A percentile compares a stretch with the other conserved stretches of the same genome.
Evolutionary conservation across 2,797 vertebrate species (phyloP).

Genomic region (Vespertilio murinus): DNA sequence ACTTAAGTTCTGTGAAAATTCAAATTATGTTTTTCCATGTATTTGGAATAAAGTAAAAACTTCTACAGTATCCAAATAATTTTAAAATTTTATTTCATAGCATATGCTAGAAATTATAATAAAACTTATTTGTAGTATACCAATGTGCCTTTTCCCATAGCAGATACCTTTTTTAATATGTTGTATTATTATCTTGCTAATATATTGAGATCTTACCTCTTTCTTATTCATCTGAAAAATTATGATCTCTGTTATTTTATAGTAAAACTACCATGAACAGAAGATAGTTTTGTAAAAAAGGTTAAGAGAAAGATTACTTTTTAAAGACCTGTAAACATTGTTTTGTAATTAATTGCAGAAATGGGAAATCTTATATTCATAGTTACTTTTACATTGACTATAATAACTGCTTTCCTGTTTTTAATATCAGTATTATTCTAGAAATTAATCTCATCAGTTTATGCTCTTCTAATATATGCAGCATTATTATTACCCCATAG

Average conservation of each 20-base stretch:
- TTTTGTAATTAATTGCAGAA: conserved; percentile 7
- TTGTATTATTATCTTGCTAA: conserved; percentile 17
- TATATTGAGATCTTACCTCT: not conserved
- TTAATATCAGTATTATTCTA: not conserved
- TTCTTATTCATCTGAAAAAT: conserved; percentile 34
- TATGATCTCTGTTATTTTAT: conserved; percentile 3
- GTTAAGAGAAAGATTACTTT: conserved; percentile 10
- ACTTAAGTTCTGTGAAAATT: conserved; percentile 43
- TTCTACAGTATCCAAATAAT: not conserved
- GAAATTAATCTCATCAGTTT: not conserved
- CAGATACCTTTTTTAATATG: not conserved
- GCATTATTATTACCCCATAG: not conserved
- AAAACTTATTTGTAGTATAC: conserved; percentile 17
- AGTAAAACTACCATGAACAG: not conserved
- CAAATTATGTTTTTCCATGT: not conserved
- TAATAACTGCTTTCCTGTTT: not conserved
- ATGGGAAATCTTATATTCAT: not conserved
- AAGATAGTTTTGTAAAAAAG: not conserved
- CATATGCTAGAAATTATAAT: conserved; percentile 25
- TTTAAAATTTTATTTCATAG: conserved; percentile 31
- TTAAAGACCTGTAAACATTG: not conserved
- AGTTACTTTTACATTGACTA: not conserved
- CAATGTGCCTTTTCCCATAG: not conserved
- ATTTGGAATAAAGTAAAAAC: conserved; percentile 23
- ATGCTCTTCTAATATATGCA: not conserved